Percentiles rank a stretch among this genome's conserved stretches.
Conservation (phyloP, 2,113 vertebrate genomes). For the Orientallactaga bullata region DNA sequence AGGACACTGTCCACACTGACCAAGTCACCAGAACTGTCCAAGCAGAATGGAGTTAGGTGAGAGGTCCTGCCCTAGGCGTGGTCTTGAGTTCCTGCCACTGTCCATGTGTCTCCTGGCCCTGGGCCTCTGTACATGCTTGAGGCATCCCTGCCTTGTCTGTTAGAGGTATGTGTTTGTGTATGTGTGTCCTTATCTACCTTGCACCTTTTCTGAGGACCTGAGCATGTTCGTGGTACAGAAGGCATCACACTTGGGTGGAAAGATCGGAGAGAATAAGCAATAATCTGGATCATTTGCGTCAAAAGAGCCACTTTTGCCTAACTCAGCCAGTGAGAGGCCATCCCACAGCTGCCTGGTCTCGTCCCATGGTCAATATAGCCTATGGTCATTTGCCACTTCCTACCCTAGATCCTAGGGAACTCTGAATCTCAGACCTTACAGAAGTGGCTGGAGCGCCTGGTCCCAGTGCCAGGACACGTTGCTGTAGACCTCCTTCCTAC, state of each 20-base stretch:
- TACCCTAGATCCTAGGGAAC: not conserved
- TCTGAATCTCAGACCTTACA: not conserved
- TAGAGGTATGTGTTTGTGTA: accelerated
- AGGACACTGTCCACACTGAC: not conserved
- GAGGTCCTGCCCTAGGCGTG: not conserved
- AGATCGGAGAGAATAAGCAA: accelerated
- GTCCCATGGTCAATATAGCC: not conserved
- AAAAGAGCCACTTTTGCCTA: not conserved
- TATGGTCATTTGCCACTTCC: accelerated
- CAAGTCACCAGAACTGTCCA: not conserved
- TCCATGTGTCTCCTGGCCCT: not conserved
- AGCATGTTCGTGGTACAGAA: accelerated
- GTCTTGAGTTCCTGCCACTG: not conserved
- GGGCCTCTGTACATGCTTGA: no score
- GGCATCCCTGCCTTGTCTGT: no score
- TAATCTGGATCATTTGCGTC: not conserved
- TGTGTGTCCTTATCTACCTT: not conserved
- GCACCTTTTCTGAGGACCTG: accelerated
- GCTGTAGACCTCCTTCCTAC: not conserved
- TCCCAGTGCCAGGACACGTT: not conserved
- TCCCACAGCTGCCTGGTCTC: accelerated
- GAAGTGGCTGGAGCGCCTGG: accelerated
- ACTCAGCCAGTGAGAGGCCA: accelerated
- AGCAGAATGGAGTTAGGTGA: accelerated
- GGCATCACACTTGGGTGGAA: not conserved